These are phyloP conservation scores for Achroia grisella DNA, from an alignment of 1,140 invertebrate species.

Conservation along the genomic window DNA sequence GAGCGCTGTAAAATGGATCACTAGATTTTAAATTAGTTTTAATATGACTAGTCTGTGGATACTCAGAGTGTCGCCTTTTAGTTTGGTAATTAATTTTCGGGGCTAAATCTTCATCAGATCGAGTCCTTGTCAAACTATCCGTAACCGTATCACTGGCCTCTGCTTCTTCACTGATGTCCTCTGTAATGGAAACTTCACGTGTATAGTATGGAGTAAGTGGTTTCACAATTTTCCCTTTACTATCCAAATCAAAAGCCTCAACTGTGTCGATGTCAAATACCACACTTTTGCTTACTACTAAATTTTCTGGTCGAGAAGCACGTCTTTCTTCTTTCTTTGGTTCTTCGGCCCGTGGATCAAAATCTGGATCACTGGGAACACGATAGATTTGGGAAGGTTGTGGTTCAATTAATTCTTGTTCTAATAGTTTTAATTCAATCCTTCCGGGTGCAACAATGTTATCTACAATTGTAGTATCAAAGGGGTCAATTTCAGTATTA, in stretches of 20 bases:
- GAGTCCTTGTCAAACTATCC: constrained; percentile 61
- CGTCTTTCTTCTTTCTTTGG: constrained; percentile 53
- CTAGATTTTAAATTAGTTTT: constrained; percentile 34
- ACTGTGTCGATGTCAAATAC: constrained; percentile 76
- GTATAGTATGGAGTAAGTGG: constrained; percentile 87
- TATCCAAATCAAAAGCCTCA: constrained; percentile 35
- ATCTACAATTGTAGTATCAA: constrained; percentile 86
- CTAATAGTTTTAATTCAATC: constrained; percentile 85
- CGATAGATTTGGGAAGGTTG: constrained; percentile 55
- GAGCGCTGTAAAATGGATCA: constrained; percentile 76
- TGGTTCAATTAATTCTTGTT: constrained; percentile 81
- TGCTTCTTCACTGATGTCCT: constrained; percentile 65
- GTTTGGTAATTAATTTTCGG: constrained; percentile 50
- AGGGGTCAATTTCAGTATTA: constrained; percentile 84
- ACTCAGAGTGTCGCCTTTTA: constrained; percentile 65
- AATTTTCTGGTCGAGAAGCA: constrained; percentile 76
- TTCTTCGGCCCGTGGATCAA: constrained; percentile 82
- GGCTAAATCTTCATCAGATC: constrained; percentile 76
- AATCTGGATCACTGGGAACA: constrained; percentile 79
- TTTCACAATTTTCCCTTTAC: constrained; percentile 70
- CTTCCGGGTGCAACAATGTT: constrained; percentile 81
- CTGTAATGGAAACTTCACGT: constrained; percentile 74
- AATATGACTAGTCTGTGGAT: constrained; percentile 35
- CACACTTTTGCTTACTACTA: constrained; percentile 78
- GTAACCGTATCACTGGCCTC: constrained; percentile 75